Evolutionary conservation across 2,797 vertebrate species (phyloP).

Genomic region (Microhierax caerulescens): DNA sequence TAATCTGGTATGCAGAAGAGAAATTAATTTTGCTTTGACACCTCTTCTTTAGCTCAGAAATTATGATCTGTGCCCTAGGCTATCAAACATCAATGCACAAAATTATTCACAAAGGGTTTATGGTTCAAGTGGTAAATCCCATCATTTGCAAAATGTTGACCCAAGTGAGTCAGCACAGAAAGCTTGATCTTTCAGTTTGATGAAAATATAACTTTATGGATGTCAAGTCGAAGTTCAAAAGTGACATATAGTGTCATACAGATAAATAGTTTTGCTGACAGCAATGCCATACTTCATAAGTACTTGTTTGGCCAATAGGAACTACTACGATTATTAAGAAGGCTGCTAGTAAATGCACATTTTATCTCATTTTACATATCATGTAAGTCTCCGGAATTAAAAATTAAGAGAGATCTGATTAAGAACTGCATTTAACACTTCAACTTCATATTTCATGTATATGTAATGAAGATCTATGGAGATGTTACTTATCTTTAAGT

Average conservation of each 20-base stretch:
- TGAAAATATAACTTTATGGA: constrained; percentile 83
- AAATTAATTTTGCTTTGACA: constrained; percentile 71
- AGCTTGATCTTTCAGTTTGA: constrained; percentile 82
- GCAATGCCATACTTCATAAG: constrained; percentile 81
- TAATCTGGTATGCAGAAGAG: constrained; percentile 72
- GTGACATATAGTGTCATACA: constrained; percentile 78
- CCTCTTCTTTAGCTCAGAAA: constrained; percentile 72
- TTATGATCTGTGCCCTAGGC: constrained; percentile 78
- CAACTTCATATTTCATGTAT: neutral
- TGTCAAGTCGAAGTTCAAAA: constrained; percentile 83
- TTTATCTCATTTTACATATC: constrained; percentile 52
- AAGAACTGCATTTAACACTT: constrained; percentile 20
- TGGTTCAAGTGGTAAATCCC: constrained; percentile 82
- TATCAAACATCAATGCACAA: constrained; percentile 77
- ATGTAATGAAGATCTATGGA: neutral
- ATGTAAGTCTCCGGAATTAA: constrained; percentile 47
- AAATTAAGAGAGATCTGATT: constrained; percentile 2
- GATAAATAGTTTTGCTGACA: constrained; percentile 81
- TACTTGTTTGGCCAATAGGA: constrained; percentile 67
- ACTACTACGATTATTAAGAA: constrained; percentile 63
- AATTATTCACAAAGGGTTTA: constrained; percentile 81
- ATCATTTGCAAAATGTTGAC: constrained; percentile 82
- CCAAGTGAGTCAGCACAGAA: constrained; percentile 77
- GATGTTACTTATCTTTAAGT: neutral
- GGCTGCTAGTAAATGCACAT: constrained; percentile 62